These are phyloP conservation scores for Apteryx mantelli DNA, from an alignment of 2,113 vertebrate genomes.

Conservation along the genomic window DNA sequence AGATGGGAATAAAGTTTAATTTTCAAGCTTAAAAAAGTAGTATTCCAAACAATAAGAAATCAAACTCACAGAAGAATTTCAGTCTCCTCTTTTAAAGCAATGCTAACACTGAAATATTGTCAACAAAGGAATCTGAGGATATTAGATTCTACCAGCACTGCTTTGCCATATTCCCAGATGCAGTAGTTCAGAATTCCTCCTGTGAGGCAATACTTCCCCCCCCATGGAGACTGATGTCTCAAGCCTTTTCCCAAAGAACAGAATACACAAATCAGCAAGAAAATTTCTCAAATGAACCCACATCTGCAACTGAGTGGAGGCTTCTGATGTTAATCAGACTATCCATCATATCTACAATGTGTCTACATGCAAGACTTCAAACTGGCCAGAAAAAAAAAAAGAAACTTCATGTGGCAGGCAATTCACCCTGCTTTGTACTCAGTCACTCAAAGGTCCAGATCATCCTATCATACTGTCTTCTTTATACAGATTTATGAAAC, in stretches of 20 bases:
- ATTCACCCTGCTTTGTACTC: neutral
- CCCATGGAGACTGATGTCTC: neutral
- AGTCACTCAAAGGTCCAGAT: neutral
- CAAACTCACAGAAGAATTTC: neutral
- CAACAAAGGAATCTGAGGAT: neutral
- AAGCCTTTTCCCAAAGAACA: neutral
- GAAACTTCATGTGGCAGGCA: neutral
- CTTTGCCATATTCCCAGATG: neutral
- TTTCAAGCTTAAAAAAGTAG: neutral
- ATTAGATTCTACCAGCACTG: neutral
- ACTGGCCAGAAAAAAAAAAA: neutral
- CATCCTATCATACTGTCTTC: neutral
- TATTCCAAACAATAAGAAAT: neutral
- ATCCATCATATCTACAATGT: neutral
- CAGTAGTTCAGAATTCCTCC: neutral
- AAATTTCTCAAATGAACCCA: neutral
- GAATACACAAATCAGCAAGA: neutral
- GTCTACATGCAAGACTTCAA: neutral
- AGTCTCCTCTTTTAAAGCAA: neutral
- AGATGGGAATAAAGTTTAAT: neutral
- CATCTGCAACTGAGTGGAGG: neutral
- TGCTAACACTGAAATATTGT: neutral
- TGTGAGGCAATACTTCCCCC: neutral
- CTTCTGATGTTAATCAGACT: neutral
- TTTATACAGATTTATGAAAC: neutral